phyloP scores from a whole-genome alignment of 2,888 invertebrate genomes.

The Magallana nippona region DNA sequence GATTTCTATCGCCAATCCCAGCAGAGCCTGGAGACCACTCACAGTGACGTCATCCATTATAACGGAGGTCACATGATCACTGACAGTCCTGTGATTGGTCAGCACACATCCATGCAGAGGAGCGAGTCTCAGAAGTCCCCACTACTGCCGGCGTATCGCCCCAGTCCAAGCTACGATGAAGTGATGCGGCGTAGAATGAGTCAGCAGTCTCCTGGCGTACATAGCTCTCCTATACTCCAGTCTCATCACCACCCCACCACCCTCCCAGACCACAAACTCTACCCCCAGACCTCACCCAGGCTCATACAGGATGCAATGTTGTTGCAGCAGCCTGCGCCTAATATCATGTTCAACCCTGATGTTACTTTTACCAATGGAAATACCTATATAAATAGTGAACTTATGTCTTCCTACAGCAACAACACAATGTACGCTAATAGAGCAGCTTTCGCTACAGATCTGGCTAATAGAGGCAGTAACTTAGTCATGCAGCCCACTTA shows the following conservation, averaged over 20 bases:
- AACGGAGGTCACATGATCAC: constrained; percentile 37
- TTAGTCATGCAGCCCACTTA: constrained; percentile 77
- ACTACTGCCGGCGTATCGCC: constrained; percentile 82
- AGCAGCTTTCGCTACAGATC: constrained; percentile 62
- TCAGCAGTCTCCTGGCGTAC: constrained; percentile 51
- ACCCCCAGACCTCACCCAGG: constrained; percentile 58
- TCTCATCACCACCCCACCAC: constrained; percentile 48
- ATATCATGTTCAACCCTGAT: constrained; percentile 59
- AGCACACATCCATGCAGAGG: constrained; percentile 52
- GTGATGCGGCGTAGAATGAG: constrained; percentile 87
- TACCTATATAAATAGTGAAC: constrained; percentile 68
- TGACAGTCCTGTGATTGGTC: constrained; percentile 47
- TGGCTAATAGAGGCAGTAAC: constrained; percentile 69
- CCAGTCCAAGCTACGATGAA: constrained; percentile 96
- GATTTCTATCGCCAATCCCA: constrained; percentile 69
- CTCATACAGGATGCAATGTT: constrained; percentile 60
- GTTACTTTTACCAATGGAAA: constrained; percentile 56
- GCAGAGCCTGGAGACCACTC: constrained; percentile 65
- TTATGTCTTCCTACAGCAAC: constrained; percentile 65
- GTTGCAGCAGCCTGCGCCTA: constrained; percentile 63
- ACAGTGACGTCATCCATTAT: constrained; percentile 32
- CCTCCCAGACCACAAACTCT: constrained; percentile 48
- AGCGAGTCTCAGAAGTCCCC: constrained; percentile 65
- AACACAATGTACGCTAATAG: constrained; percentile 69
- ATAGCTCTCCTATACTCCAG: constrained; percentile 30